Evolutionary conservation across 2,797 vertebrate species (phyloP).

Genomic region (Amblyraja radiata): DNA sequence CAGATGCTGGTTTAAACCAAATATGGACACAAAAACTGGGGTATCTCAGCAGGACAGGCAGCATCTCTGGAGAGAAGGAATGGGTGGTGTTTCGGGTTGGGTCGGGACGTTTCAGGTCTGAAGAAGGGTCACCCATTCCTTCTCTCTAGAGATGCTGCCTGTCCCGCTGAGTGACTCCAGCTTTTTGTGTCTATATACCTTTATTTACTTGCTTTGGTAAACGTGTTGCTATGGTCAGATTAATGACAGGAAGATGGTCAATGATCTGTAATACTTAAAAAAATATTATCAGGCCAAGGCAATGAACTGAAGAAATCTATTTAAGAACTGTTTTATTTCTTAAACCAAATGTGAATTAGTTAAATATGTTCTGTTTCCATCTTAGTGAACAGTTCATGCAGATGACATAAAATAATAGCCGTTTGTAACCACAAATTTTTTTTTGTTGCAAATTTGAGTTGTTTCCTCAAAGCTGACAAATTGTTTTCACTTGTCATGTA

Average conservation of each 20-base stretch:
- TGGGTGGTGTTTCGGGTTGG: too few relatives aligned
- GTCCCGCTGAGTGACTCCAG: too few relatives aligned
- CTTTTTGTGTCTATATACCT: neutral
- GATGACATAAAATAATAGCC: neutral
- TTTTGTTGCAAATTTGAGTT: neutral
- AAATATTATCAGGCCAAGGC: neutral
- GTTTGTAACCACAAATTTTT: neutral
- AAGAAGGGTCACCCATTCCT: too few relatives aligned
- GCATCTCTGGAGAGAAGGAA: too few relatives aligned
- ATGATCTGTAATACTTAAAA: too few relatives aligned
- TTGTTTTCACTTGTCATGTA: conserved; percentile 19
- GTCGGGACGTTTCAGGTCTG: too few relatives aligned
- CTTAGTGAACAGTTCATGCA: neutral
- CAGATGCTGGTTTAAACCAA: too few relatives aligned
- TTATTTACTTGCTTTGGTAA: neutral
- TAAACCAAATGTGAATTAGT: neutral
- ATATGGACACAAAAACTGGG: too few relatives aligned
- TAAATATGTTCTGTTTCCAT: neutral
- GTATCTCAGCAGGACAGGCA: too few relatives aligned
- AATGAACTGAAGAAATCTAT: neutral
- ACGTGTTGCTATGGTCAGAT: neutral
- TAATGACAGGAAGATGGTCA: neutral
- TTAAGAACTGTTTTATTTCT: neutral
- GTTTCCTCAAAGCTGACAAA: neutral
- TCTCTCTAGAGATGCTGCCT: too few relatives aligned